A percentile compares a stretch with the other conserved stretches of the same genome.
Conservation (phyloP, 1,140 invertebrate species). For the Papilio helenus region DNA sequence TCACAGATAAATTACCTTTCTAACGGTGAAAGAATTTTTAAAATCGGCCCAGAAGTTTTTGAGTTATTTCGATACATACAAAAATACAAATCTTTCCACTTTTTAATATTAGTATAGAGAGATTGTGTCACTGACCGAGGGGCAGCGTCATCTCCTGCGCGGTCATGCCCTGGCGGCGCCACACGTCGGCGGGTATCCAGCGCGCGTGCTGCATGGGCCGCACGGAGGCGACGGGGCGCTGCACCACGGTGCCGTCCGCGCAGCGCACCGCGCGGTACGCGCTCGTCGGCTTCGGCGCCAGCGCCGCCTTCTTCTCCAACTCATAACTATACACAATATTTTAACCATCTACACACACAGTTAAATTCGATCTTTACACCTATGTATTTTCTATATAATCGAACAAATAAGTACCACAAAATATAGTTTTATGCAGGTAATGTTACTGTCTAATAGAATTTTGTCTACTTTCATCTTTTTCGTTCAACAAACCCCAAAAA, state of each 20-base stretch:
- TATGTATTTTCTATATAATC: not conserved
- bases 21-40: too few relatives aligned
- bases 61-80: too few relatives aligned
- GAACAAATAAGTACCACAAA: not conserved
- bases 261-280: conserved; percentile 84
- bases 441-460: too few relatives aligned
- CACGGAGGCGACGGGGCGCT: conserved; percentile 83
- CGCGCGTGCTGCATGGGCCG: conserved; percentile 84
- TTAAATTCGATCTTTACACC: not conserved
- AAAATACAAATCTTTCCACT: too few relatives aligned
- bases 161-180: conserved; percentile 96
- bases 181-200: conserved; percentile 94
- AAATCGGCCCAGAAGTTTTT: too few relatives aligned
- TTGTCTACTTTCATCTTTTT: too few relatives aligned
- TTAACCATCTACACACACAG: not conserved
- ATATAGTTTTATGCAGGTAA: too few relatives aligned
- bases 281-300: conserved; percentile 81
- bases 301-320: conserved; percentile 94
- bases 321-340: conserved; percentile 86
- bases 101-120: too few relatives aligned
- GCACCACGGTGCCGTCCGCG: conserved; percentile 83
- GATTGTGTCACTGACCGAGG: conserved; percentile 84
- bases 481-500: too few relatives aligned
- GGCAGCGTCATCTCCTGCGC: conserved; percentile 97
- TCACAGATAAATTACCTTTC: too few relatives aligned